Conservation (phyloP, 2,113 vertebrate species). For the Callocephalon fimbriatum region DNA sequence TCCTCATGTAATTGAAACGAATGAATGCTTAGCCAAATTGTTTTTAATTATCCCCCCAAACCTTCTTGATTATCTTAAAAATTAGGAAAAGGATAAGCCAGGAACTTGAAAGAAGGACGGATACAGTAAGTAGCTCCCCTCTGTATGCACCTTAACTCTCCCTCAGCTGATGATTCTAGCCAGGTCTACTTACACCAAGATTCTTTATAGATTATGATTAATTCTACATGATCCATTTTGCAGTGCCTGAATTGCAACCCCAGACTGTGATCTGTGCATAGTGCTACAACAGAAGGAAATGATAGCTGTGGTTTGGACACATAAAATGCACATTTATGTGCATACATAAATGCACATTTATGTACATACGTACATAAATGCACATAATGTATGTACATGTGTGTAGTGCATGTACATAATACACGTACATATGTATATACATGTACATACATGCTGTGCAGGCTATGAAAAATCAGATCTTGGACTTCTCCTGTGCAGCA, state of each 20-base stretch:
- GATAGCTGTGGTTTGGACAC: rapidly evolving
- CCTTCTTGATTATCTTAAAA: background rate
- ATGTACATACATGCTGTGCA: background rate
- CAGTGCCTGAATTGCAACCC: background rate
- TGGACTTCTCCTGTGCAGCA: background rate
- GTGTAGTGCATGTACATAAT: no score
- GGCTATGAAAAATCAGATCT: background rate
- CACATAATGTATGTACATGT: rapidly evolving
- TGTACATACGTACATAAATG: no score
- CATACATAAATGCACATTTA: no score
- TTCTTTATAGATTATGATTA: background rate
- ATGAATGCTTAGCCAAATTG: background rate
- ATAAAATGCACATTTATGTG: rapidly evolving
- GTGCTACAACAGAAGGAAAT: rapidly evolving
- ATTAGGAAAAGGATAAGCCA: background rate
- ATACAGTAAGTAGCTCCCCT: rapidly evolving
- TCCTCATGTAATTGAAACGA: background rate
- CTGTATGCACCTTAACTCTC: background rate
- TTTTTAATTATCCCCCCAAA: background rate
- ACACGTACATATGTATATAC: rapidly evolving
- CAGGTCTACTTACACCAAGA: background rate
- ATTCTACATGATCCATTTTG: background rate
- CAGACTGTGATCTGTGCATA: background rate
- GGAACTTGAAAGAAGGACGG: background rate
- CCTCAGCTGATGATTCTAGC: background rate